Conservation (phyloP, 2,113 vertebrate genomes). For the Poecile atricapillus region DNA sequence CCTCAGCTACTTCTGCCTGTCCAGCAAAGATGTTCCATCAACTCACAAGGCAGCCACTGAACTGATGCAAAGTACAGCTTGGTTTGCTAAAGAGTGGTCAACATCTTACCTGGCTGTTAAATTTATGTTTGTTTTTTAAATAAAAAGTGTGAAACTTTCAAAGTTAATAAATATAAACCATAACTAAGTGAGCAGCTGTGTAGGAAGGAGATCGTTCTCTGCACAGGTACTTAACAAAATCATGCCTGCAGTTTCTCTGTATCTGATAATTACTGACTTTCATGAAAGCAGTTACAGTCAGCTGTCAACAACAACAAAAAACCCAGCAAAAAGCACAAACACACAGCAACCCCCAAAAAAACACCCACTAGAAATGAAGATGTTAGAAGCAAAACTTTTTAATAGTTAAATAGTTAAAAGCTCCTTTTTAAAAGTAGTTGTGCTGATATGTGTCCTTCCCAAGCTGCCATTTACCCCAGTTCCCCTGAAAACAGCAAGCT, state of each 20-base stretch:
- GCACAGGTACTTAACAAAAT: neutral
- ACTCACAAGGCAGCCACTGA: neutral
- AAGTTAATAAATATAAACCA: neutral
- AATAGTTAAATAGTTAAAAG: neutral
- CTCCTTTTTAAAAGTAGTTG: neutral
- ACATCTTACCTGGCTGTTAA: neutral
- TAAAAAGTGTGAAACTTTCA: neutral
- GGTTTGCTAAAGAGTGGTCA: neutral
- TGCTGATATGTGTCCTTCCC: neutral
- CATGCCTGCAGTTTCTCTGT: neutral
- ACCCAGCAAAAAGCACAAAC: neutral
- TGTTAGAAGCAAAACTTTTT: neutral
- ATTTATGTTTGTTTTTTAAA: neutral
- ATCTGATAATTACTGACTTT: neutral
- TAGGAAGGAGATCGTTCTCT: neutral
- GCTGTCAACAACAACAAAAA: neutral
- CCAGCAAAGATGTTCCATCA: neutral
- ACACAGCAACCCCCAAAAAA: no score
- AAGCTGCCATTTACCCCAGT: neutral
- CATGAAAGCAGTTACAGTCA: neutral
- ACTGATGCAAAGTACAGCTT: neutral
- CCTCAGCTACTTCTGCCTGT: neutral
- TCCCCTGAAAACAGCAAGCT: neutral
- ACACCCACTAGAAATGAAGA: neutral
- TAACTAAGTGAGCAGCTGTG: neutral